Evolutionary conservation across 2,797 vertebrate species (phyloP).

Genomic region (Rhinichthys osculus): DNA sequence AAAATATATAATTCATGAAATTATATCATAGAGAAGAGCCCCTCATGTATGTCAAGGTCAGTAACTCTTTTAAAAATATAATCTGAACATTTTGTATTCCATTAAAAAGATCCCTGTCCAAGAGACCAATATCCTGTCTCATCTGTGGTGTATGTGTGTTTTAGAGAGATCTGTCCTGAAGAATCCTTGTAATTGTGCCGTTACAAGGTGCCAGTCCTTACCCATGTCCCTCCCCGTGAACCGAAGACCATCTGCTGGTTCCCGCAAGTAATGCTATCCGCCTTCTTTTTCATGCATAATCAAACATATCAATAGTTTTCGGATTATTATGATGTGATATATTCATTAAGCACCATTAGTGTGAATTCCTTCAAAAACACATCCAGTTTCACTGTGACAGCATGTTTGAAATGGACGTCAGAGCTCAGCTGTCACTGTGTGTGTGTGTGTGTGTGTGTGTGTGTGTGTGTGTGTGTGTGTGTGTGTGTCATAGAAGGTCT

Average conservation of each 20-base stretch:
- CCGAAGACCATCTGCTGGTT: constrained; percentile 74
- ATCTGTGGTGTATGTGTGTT: constrained; percentile 35
- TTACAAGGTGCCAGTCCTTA: constrained; percentile 53
- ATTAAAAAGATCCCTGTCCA: background rate
- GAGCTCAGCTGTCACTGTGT: constrained; percentile 36
- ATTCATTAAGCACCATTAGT: background rate
- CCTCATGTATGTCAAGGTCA: background rate
- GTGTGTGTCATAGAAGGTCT: constrained; percentile 51
- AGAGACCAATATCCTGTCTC: background rate
- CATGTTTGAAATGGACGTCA: constrained; percentile 5
- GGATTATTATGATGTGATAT: background rate
- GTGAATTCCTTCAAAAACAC: background rate
- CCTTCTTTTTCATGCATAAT: background rate
- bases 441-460: background rate
- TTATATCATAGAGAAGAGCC: background rate
- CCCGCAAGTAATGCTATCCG: constrained; percentile 75
- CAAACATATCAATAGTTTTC: background rate
- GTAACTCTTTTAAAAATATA: background rate
- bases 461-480: constrained; percentile 13
- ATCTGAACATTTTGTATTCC: background rate
- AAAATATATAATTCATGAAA: background rate
- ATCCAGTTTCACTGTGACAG: constrained; percentile 8
- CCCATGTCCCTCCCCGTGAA: constrained; percentile 77
- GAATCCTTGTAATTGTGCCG: constrained; percentile 57
- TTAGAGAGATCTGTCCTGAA: constrained; percentile 64